Percentiles rank a stretch among this genome's conserved stretches.
Evolutionary conservation across 1,140 invertebrate genomes (phyloP).

Genomic region (Odontomachus brunneus): DNA sequence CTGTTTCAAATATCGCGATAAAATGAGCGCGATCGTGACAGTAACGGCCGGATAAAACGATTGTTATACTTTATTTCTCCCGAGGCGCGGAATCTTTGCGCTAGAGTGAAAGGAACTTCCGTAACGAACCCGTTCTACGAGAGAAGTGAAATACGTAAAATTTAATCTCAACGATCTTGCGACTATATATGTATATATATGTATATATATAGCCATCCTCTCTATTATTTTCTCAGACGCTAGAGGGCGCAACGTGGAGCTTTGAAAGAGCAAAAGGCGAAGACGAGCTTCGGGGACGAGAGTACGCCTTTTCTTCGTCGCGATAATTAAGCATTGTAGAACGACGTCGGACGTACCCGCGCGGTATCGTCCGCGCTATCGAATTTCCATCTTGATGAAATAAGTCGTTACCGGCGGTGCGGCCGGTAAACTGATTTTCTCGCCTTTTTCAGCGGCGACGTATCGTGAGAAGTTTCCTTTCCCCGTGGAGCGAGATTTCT

Average conservation of each 20-base stretch:
- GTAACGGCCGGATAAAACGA: conserved; percentile 1
- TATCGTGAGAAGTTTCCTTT: conserved; percentile 42
- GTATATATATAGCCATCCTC: too few species aligned
- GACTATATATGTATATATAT: too few species aligned
- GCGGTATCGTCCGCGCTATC: conserved; percentile 25
- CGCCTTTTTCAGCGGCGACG: conserved; percentile 46
- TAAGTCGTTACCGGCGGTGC: conserved; percentile 24
- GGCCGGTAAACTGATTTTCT: conserved; percentile 52
- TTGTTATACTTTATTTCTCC: not conserved
- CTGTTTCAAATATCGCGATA: conserved; percentile 1
- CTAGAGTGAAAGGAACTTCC: too few species aligned
- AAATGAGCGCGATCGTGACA: conserved; percentile 10
- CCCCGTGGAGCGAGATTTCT: conserved; percentile 39
- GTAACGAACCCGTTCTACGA: not conserved
- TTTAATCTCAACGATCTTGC: not conserved
- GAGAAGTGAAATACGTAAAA: not conserved
- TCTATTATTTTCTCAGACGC: not conserved
- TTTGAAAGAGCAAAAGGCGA: not conserved
- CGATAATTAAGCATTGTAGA: conserved; percentile 31
- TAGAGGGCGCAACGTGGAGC: conserved; percentile 7
- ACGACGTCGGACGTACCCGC: conserved; percentile 1
- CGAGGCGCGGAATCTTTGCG: not conserved
- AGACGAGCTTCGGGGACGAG: not conserved
- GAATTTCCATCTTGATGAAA: conserved; percentile 33
- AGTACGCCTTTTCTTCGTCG: conserved; percentile 2